Base-by-base conservation (phyloP, 2,113 vertebrate genomes). In the Percopsis transmontana region DNA sequence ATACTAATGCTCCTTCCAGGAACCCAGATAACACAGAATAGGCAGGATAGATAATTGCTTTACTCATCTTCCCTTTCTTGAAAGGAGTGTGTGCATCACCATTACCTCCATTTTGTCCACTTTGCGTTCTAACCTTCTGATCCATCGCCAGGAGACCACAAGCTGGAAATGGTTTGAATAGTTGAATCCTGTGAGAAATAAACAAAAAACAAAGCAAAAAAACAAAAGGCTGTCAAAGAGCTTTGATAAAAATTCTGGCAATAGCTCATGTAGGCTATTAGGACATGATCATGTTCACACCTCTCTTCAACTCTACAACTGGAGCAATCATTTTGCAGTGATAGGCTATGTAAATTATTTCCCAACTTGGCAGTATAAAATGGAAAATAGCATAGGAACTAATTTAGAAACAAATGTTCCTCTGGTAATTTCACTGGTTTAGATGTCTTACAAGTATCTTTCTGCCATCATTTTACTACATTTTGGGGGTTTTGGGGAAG, bases 121-220 rank as follows among this genome's bases (percentile, higher is more conserved):
- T 73, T 55, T 72, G 45, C 42, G 47, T 47, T 56, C 38, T 56
- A 38, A 33, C 54, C 27, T 51, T 56, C 62, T 51, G 42, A 42
- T 64, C 54, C 13, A 24, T 57, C 20, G 18, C 23, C 24, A 64
- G 20, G 40, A 75, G 60, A 38, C 24, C 27, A 1, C 3, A 24
- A 33, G 64, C 59, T 71, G 60, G 62, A 75, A 76, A 77, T 52
- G 60, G 50, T 44, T 19, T 70, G 45, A 65, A 80, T 68, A n/a
- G 50, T n/a, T 27, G 51, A 68, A 58, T 61, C 24, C 38, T 67
- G 45, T 73, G 33, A 72, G 58, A n/a, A n/a, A n/a, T n/a, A n/a
- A n/a, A n/a, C 42, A 45, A 12, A 45, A 12, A 45, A 12, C 11
- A 33, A 27, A 27, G 2, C 2, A 16, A 44, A 58, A 78, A 48